Conservation (phyloP, 2,888 invertebrate species). For the Temnothorax ravouxi region DNA sequence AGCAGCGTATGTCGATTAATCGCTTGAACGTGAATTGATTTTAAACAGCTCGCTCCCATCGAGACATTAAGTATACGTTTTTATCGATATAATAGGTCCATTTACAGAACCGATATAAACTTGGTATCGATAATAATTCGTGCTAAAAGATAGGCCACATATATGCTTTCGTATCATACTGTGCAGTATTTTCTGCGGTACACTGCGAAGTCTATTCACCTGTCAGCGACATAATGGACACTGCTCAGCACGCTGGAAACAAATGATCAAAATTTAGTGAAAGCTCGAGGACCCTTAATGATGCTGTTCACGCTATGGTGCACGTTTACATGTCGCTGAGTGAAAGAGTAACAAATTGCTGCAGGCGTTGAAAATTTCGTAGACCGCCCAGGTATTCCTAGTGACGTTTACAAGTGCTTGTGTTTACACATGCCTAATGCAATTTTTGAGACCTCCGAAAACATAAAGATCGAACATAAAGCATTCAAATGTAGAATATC, state of each 20-base stretch:
- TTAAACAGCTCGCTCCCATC: not conserved
- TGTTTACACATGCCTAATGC: not conserved
- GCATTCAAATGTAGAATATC: not conserved
- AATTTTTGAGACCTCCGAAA: not conserved
- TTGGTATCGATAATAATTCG: not conserved
- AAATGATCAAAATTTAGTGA: not conserved
- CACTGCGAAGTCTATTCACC: not conserved
- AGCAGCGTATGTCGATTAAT: constrained; percentile 25
- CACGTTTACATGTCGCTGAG: constrained; percentile 7
- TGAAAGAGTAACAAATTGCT: constrained; percentile 31
- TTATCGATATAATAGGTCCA: constrained; percentile 1
- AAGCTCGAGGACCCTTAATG: not conserved
- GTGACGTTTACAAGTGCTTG: not conserved
- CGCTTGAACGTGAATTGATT: constrained; percentile 31
- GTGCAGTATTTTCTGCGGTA: not conserved
- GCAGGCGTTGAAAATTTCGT: constrained; percentile 29
- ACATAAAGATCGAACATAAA: not conserved
- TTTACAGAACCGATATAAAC: constrained; percentile 30
- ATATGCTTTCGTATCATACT: not conserved
- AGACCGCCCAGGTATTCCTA: constrained; percentile 14
- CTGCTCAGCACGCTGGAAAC: not conserved
- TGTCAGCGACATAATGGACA: not conserved
- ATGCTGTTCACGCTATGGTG: not conserved
- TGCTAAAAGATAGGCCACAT: not conserved
- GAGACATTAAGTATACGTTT: not conserved